Base-by-base conservation (phyloP, 2,888 invertebrate species). In the Cerceris ruficornis region DNA sequence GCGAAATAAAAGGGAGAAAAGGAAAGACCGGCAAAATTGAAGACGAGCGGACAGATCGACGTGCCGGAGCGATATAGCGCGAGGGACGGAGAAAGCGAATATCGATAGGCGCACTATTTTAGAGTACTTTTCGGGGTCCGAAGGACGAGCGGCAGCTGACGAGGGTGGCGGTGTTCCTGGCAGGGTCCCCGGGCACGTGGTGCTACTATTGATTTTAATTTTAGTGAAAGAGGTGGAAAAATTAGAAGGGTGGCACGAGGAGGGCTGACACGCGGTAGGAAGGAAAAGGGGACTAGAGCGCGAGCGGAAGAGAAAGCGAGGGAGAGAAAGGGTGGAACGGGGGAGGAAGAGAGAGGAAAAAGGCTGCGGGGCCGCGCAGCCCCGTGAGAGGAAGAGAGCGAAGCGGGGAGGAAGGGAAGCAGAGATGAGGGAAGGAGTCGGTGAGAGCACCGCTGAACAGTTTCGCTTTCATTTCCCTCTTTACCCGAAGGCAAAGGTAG, bases 141-240 rank as follows among this genome's bases (percentile, higher is more conserved):
- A 82, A 82, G 84, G 86, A 86, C 84, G 86, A 28, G 28, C 73
- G 83, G 82, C 74, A 72, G 79, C 75, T 82, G 88, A 83, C 77
- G 84, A 86, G 86, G 89, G 89, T 89, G 88, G 89, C 86, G 87
- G 87, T 87, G 86, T 87, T 88, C 85, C 89, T 88, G 88, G 88
- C 87, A 88, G 87, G 87, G 88, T 88, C 88, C 87, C 86, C 86
- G 86, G 91, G 92, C 91, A 92, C 92, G 92, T 92, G 91, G 92
- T 92, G 91, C 90, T 91, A 92, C 92, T 92, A 92, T 92, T 92
- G 92, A 92, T 92, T 92, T 92, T 92, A 92, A 92, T 92, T 92
- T 92, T 92, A 92, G 92, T 91, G 91, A 92, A 92, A 92, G 92
- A 92, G 92, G 92, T 92, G 92, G 92, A 91, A 92, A 92, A 92